These are phyloP conservation scores for Tetraodon nigroviridis DNA, from an alignment of 2,113 vertebrate species.

Conservation along the genomic window DNA sequence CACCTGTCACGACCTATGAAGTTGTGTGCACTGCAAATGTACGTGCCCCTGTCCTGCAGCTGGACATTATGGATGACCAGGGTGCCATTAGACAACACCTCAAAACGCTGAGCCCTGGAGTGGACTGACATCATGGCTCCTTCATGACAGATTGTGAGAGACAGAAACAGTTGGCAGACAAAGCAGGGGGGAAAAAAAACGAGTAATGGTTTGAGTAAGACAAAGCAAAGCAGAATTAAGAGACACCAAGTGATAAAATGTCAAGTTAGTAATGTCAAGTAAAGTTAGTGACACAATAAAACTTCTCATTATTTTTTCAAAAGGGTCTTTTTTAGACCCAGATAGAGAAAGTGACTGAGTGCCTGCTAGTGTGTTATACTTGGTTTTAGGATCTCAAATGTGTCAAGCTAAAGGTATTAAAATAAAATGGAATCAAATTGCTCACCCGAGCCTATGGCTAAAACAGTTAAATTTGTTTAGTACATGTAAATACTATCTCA, in stretches of 20 bases:
- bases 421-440: too few species aligned
- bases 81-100: slow-evolving; percentile 86
- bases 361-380: slow-evolving; percentile 40
- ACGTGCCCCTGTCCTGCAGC: slow-evolving; percentile 86
- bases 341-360: slow-evolving; percentile 43
- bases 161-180: slow-evolving; percentile 25
- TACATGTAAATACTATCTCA: too few species aligned
- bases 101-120: slow-evolving; percentile 79
- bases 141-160: slow-evolving; percentile 52
- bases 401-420: not conserved
- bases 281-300: slow-evolving; percentile 44
- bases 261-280: slow-evolving; percentile 39
- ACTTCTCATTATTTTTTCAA: slow-evolving; percentile 57
- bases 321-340: slow-evolving; percentile 40
- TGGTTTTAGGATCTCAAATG: slow-evolving; percentile 38
- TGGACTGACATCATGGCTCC: slow-evolving; percentile 81
- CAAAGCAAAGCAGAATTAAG: slow-evolving; percentile 11
- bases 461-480: too few species aligned
- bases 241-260: slow-evolving; percentile 22
- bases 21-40: slow-evolving; percentile 84
- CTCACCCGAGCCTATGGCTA: too few species aligned
- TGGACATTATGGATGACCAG: slow-evolving; percentile 81
- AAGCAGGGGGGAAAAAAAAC: slow-evolving; percentile 27
- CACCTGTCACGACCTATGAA: slow-evolving; percentile 79
- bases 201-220: slow-evolving; percentile 29